phyloP scores from a whole-genome alignment of 30 jellyfish, hydroid and myxozoan genomes.

The Aurelia sp. region DNA sequence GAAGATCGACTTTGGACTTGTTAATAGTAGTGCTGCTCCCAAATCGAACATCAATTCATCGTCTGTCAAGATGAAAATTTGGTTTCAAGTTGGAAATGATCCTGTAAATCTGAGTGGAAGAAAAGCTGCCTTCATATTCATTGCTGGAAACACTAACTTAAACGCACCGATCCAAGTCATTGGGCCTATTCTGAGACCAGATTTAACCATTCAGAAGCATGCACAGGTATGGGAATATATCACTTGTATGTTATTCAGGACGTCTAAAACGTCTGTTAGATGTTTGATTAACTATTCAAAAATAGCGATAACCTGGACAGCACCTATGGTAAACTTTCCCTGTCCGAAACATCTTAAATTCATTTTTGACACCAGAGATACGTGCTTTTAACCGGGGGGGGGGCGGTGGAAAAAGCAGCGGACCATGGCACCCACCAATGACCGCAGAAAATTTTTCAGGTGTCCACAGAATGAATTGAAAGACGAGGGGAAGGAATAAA shows the following conservation, averaged over 20 bases:
- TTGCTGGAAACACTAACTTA: slow-evolving; percentile 9
- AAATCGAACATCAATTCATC: neutral
- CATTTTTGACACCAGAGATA: no score
- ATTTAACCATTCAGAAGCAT: slow-evolving; percentile 14
- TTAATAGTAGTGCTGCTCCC: slow-evolving; percentile 7
- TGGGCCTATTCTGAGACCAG: slow-evolving; percentile 50
- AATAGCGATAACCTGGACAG: neutral
- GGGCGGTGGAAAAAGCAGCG: no score
- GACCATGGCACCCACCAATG: no score
- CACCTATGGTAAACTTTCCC: no score
- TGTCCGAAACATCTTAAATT: no score
- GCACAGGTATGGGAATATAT: slow-evolving; percentile 18
- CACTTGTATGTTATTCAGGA: neutral
- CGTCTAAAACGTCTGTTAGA: neutral
- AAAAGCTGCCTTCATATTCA: neutral
- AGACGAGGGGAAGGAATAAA: no score
- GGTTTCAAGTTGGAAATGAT: slow-evolving; percentile 33
- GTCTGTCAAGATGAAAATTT: neutral
- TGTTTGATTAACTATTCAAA: neutral
- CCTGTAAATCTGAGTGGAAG: slow-evolving; percentile 32
- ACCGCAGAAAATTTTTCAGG: no score
- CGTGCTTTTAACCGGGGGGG: no score
- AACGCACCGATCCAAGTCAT: slow-evolving; percentile 13
- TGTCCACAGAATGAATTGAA: no score
- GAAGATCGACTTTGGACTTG: slow-evolving; percentile 41